These are phyloP conservation scores for Platalea minor DNA, from an alignment of 2,797 vertebrate species.

Conservation along the genomic window DNA sequence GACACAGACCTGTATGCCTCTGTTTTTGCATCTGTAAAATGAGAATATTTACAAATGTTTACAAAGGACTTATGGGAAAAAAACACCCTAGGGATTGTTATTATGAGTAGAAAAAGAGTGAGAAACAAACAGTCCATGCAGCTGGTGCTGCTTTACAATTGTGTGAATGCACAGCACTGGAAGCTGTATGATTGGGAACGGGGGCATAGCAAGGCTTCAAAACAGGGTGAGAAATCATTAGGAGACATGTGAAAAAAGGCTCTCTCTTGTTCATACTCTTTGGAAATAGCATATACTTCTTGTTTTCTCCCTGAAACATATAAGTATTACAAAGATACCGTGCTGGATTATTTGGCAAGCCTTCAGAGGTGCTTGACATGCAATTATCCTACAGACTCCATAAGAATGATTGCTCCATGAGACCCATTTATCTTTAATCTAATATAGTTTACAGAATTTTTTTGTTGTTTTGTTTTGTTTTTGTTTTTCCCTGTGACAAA, in stretches of 20 bases:
- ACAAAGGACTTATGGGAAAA: background rate
- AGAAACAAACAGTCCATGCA: background rate
- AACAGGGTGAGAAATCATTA: background rate
- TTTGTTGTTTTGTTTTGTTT: no score
- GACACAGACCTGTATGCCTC: background rate
- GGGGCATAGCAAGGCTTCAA: background rate
- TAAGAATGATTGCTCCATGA: slow-evolving; percentile 57
- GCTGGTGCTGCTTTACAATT: background rate
- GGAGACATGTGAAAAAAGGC: background rate
- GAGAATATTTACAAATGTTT: background rate
- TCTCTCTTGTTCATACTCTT: background rate
- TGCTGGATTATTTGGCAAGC: slow-evolving; percentile 59
- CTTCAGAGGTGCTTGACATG: slow-evolving; percentile 59
- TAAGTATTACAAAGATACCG: background rate
- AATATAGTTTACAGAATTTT: slow-evolving; percentile 67
- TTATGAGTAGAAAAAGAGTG: background rate
- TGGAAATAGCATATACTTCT: background rate
- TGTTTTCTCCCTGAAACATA: background rate
- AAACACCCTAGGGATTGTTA: background rate
- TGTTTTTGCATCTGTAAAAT: background rate
- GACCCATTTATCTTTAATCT: slow-evolving; percentile 73
- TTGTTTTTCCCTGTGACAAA: slow-evolving; percentile 68
- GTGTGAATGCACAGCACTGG: background rate
- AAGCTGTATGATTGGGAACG: background rate
- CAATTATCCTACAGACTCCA: slow-evolving; percentile 65